Evolutionary conservation across 2,888 invertebrate species (phyloP).

Genomic region (Lasius fuliginosus): DNA sequence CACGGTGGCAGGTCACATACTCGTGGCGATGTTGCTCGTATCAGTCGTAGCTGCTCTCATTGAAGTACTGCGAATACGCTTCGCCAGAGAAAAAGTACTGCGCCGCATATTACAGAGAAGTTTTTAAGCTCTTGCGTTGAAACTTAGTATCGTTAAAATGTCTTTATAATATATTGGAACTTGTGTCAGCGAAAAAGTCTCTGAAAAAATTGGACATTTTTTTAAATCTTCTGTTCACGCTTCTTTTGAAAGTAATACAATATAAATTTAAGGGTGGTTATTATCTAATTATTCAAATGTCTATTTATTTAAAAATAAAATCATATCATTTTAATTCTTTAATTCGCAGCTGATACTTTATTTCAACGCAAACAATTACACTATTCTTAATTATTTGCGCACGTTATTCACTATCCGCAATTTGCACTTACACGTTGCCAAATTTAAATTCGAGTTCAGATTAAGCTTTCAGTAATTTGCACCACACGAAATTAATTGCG

Average conservation of each 20-base stretch:
- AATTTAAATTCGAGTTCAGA: neutral
- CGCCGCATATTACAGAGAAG: slow-evolving; percentile 38
- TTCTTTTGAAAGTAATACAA: neutral
- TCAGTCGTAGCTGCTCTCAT: slow-evolving; percentile 81
- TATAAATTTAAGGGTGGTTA: neutral
- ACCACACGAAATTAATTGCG: slow-evolving; percentile 39
- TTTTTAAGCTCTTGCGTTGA: slow-evolving; percentile 34
- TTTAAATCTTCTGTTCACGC: neutral
- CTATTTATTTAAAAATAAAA: neutral
- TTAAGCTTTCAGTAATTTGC: slow-evolving; percentile 32
- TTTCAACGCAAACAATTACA: slow-evolving; percentile 32
- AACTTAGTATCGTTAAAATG: slow-evolving; percentile 36
- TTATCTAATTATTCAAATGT: neutral
- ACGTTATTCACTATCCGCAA: slow-evolving; percentile 3
- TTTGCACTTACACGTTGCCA: slow-evolving; percentile 24
- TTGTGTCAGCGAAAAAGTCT: neutral
- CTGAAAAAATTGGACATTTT: neutral
- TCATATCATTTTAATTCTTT: neutral
- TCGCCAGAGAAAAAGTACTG: slow-evolving; percentile 80
- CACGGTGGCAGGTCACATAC: slow-evolving; percentile 80
- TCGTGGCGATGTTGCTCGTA: slow-evolving; percentile 81
- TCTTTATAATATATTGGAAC: neutral
- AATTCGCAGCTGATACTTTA: neutral
- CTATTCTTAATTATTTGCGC: slow-evolving; percentile 1
- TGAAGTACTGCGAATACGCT: slow-evolving; percentile 81